These are phyloP conservation scores for Caenorhabditis uteleia DNA, from an alignment of 2,888 invertebrate species.

Conservation along the genomic window DNA sequence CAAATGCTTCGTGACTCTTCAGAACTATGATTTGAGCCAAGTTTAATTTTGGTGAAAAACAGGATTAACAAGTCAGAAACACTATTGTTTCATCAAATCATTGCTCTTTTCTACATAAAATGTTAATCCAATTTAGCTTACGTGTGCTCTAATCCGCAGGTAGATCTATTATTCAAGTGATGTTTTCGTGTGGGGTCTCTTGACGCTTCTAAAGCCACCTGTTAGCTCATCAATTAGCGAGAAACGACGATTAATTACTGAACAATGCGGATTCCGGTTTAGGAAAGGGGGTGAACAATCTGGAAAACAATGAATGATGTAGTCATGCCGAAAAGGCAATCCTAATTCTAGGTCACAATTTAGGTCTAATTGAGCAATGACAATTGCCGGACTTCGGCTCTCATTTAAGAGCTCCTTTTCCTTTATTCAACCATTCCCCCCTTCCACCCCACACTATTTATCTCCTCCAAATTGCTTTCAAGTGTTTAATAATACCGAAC, in stretches of 20 bases:
- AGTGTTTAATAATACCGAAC: slow-evolving; percentile 32
- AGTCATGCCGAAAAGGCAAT: background rate
- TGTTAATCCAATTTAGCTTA: no score
- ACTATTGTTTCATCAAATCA: no score
- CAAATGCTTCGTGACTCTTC: no score
- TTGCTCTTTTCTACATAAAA: no score
- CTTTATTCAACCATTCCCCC: slow-evolving; percentile 1
- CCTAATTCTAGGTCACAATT: slow-evolving; percentile 35
- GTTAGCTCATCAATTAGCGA: slow-evolving; percentile 35
- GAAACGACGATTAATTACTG: slow-evolving; percentile 1
- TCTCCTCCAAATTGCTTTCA: slow-evolving; percentile 17
- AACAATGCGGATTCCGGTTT: slow-evolving; percentile 8
- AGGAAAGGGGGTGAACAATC: slow-evolving; percentile 11
- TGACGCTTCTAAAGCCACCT: no score
- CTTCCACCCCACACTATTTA: no score
- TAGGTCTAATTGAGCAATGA: slow-evolving; percentile 45
- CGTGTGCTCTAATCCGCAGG: no score
- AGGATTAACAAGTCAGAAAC: no score
- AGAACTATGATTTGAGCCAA: no score
- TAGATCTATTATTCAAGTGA: no score
- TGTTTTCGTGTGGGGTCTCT: no score
- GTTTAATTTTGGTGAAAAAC: no score
- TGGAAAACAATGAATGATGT: slow-evolving; percentile 2
- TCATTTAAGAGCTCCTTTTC: slow-evolving; percentile 20
- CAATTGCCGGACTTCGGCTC: slow-evolving; percentile 19